These are phyloP conservation scores for Stratiomys singularior DNA, from an alignment of 2,888 invertebrate species.

Conservation along the genomic window DNA sequence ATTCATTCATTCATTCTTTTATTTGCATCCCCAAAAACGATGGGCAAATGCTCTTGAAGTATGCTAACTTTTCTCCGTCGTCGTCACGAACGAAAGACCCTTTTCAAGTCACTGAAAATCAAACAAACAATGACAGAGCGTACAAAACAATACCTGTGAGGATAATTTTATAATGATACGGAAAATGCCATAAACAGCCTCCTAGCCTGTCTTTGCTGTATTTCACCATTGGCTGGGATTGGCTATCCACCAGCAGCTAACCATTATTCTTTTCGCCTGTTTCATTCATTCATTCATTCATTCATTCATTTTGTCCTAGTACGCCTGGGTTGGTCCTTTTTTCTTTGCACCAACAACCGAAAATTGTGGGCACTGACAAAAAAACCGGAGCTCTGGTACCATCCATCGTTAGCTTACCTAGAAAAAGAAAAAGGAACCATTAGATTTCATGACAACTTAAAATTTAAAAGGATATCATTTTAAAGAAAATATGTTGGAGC, in stretches of 20 bases:
- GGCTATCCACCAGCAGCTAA: too few relatives aligned
- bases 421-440: constrained; percentile 23
- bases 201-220: neutral
- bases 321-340: neutral
- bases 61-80: neutral
- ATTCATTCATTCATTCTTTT: neutral
- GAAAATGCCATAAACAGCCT: neutral
- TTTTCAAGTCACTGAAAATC: constrained; percentile 37
- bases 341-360: neutral
- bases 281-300: too few relatives aligned
- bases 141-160: constrained; percentile 39
- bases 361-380: too few relatives aligned
- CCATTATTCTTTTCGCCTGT: too few relatives aligned
- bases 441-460: constrained; percentile 39
- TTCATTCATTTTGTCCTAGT: neutral
- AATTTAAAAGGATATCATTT: constrained; percentile 46
- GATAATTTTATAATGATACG: constrained; percentile 35
- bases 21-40: too few relatives aligned
- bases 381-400: neutral
- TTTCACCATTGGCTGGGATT: too few relatives aligned
- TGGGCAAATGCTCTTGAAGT: too few relatives aligned
- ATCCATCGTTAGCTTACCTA: constrained; percentile 25
- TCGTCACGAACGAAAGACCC: constrained; percentile 2
- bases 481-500: constrained; percentile 38
- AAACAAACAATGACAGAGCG: constrained; percentile 28